Conservation (phyloP, 1,140 invertebrate genomes). For the Micrasema minimum region DNA sequence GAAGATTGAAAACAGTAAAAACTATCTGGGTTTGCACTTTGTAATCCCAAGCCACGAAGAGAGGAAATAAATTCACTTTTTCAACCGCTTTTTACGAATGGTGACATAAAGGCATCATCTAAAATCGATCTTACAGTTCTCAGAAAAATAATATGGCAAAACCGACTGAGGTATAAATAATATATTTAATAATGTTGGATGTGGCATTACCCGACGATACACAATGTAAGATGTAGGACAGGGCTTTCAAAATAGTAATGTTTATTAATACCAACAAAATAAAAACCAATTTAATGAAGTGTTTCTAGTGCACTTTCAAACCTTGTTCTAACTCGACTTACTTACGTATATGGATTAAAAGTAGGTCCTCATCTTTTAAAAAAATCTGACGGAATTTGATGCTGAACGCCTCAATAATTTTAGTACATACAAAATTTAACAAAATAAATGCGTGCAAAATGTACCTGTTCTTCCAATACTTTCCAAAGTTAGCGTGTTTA, state of each 20-base stretch:
- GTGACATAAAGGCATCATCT: slow-evolving; percentile 16
- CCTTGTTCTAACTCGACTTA: not conserved
- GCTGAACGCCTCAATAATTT: no score
- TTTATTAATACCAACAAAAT: not conserved
- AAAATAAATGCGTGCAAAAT: no score
- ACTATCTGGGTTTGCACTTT: no score
- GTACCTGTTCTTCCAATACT: no score
- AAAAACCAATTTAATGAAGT: not conserved
- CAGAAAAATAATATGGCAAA: slow-evolving; percentile 13
- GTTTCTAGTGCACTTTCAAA: not conserved
- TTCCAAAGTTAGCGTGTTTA: no score
- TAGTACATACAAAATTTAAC: no score
- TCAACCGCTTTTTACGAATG: slow-evolving; percentile 19
- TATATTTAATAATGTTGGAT: slow-evolving; percentile 20
- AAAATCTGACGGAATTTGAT: no score
- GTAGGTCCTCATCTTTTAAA: no score
- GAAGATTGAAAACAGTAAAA: no score
- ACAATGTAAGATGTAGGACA: not conserved
- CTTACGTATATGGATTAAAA: not conserved
- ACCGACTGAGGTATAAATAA: slow-evolving; percentile 20
- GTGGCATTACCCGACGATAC: slow-evolving; percentile 11
- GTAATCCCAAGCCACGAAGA: slow-evolving; percentile 10
- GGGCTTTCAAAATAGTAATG: not conserved
- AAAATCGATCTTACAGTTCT: slow-evolving; percentile 30
- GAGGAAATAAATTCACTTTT: slow-evolving; percentile 21